Evolutionary conservation across 2,113 vertebrate genomes (phyloP).

Genomic region (Taurulus bubalis): DNA sequence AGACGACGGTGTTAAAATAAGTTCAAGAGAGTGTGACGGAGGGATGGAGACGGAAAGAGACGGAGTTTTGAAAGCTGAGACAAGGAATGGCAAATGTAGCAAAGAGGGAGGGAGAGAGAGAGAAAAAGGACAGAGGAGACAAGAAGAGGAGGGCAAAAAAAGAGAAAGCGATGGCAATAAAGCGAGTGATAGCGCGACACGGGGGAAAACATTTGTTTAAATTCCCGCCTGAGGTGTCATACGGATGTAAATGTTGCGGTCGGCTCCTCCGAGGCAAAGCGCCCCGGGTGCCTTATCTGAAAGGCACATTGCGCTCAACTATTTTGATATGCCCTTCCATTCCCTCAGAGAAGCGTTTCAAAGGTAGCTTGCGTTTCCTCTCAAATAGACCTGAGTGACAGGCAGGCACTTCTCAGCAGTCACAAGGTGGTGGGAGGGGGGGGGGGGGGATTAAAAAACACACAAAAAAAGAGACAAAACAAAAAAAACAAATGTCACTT

Average conservation of each 20-base stretch:
- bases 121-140: background rate
- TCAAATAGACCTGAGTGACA: constrained; percentile 68
- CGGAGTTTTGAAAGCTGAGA: constrained; percentile 53
- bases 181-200: constrained; percentile 44
- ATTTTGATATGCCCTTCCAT: constrained; percentile 68
- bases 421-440: background rate
- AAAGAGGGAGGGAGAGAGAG: background rate
- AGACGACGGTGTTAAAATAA: constrained; percentile 58
- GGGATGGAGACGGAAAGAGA: constrained; percentile 28
- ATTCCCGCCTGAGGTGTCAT: constrained; percentile 69
- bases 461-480: background rate
- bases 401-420: constrained; percentile 45
- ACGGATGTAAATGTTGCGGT: constrained; percentile 74
- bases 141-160: background rate
- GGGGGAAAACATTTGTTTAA: constrained; percentile 73
- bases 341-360: constrained; percentile 66
- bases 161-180: constrained; percentile 33
- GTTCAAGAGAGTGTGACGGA: constrained; percentile 59
- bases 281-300: constrained; percentile 67
- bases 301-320: constrained; percentile 68
- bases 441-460: background rate
- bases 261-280: constrained; percentile 58
- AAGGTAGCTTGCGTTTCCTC: constrained; percentile 63
- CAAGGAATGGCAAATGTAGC: constrained; percentile 1
- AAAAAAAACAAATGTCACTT: constrained; percentile 45